These are phyloP conservation scores for Heteromurus nitidus DNA, from an alignment of 2,888 invertebrate genomes.

Conservation along the genomic window DNA sequence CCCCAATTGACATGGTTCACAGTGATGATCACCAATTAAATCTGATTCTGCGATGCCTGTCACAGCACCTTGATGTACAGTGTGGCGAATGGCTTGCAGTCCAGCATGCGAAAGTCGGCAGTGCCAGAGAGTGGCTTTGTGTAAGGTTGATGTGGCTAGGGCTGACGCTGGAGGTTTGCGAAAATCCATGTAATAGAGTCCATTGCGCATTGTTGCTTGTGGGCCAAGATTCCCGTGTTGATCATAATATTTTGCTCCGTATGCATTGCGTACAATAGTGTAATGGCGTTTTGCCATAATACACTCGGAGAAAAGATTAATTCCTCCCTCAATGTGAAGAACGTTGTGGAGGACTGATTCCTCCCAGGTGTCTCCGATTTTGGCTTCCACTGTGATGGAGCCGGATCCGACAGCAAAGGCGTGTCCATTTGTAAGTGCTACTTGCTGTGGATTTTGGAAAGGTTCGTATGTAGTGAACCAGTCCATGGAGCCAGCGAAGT, in stretches of 20 bases:
- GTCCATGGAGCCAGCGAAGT: not conserved
- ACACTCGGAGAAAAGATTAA: conserved; percentile 35
- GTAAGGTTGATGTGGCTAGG: too few species aligned
- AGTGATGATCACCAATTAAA: not conserved
- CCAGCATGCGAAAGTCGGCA: not conserved
- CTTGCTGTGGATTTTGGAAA: not conserved
- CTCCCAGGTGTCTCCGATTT: not conserved
- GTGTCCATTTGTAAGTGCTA: not conserved
- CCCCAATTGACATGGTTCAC: not conserved
- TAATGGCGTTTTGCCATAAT: conserved; percentile 23
- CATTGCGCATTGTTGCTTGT: not conserved
- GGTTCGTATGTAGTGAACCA: not conserved
- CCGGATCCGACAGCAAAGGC: not conserved
- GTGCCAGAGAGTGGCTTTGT: too few species aligned
- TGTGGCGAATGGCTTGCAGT: not conserved
- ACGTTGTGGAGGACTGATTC: not conserved
- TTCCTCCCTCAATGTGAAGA: not conserved
- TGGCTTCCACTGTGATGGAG: not conserved
- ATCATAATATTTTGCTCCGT: not conserved
- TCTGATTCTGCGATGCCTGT: not conserved
- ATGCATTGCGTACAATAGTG: conserved; percentile 6
- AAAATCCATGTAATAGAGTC: conserved; percentile 46
- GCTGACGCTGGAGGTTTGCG: too few species aligned
- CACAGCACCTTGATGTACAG: not conserved
- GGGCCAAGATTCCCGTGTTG: conserved; percentile 4